These are phyloP conservation scores for Lordiphosa fenestrarum DNA, from an alignment of 2,888 invertebrate species.

Conservation along the genomic window DNA sequence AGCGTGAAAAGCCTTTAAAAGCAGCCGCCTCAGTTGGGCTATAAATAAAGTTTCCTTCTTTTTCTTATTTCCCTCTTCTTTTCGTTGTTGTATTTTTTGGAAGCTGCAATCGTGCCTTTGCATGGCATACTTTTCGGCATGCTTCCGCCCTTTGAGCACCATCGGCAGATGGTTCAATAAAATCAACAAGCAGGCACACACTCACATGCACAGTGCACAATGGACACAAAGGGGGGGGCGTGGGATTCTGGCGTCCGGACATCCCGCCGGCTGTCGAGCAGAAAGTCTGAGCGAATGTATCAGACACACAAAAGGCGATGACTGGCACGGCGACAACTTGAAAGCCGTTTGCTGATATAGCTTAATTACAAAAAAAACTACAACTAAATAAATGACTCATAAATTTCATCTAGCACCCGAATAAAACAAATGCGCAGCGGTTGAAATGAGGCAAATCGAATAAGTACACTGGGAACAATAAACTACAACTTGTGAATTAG, in stretches of 20 bases:
- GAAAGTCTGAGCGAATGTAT: conserved; percentile 28
- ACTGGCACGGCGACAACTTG: conserved; percentile 2
- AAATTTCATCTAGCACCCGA: conserved; percentile 26
- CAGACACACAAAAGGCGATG: conserved; percentile 35
- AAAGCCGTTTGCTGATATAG: conserved; percentile 13
- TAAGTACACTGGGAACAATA: conserved; percentile 13
- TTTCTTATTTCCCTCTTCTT: conserved; percentile 19
- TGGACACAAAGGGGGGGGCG: conserved; percentile 36
- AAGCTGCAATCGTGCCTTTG: conserved; percentile 41
- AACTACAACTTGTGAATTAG: no score
- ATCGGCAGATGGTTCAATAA: conserved; percentile 59
- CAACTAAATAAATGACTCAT: conserved; percentile 37
- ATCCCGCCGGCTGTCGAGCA: conserved; percentile 14
- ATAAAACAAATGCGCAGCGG: conserved; percentile 18
- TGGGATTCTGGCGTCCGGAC: conserved; percentile 13
- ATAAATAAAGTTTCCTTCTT: conserved; percentile 50
- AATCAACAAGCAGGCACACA: conserved; percentile 47
- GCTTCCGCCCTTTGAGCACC: conserved; percentile 43
- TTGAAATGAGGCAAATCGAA: conserved; percentile 11
- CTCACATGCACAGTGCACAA: conserved; percentile 9
- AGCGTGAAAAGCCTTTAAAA: conserved; percentile 65
- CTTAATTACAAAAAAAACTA: conserved; percentile 15
- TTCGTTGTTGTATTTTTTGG: conserved; percentile 14
- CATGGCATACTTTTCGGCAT: conserved; percentile 59
- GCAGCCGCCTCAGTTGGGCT: conserved; percentile 39